phyloP scores from a whole-genome alignment of 2,797 vertebrate species.

The Rhinichthys osculus region DNA sequence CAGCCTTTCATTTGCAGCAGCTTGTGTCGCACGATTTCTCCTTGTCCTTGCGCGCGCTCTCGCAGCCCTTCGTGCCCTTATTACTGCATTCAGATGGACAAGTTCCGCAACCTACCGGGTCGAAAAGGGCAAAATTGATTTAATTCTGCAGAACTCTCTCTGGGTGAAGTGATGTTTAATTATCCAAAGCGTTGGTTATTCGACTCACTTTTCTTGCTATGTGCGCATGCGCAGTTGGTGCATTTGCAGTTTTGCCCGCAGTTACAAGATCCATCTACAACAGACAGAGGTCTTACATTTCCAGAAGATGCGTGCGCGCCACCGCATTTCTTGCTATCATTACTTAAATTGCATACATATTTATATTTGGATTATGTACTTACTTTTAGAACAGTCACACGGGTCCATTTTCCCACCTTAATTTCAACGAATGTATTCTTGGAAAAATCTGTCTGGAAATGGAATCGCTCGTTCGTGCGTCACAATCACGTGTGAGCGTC shows the following conservation, averaged over 20 bases:
- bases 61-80: constrained; percentile 47
- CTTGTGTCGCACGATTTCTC: constrained; percentile 38
- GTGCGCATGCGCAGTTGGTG: constrained; percentile 45
- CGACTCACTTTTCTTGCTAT: constrained; percentile 49
- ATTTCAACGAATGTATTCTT: not conserved
- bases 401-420: constrained; percentile 23
- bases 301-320: not conserved
- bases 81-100: constrained; percentile 48
- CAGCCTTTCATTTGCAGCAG: constrained; percentile 48
- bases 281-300: not conserved
- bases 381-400: constrained; percentile 40
- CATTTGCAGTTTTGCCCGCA: constrained; percentile 57
- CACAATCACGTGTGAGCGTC: constrained; percentile 23
- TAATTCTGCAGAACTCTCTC: not conserved
- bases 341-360: not conserved
- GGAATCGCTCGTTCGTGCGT: constrained; percentile 21
- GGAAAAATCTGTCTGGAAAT: not conserved
- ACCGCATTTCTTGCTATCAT: not conserved
- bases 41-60: constrained; percentile 52
- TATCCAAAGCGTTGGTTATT: not conserved
- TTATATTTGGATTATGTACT: not conserved
- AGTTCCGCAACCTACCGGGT: constrained; percentile 23
- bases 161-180: not conserved
- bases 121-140: not conserved
- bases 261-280: constrained; percentile 45